These are phyloP conservation scores for Glareola pratincola DNA, from an alignment of 2,113 vertebrate species.

Conservation along the genomic window DNA sequence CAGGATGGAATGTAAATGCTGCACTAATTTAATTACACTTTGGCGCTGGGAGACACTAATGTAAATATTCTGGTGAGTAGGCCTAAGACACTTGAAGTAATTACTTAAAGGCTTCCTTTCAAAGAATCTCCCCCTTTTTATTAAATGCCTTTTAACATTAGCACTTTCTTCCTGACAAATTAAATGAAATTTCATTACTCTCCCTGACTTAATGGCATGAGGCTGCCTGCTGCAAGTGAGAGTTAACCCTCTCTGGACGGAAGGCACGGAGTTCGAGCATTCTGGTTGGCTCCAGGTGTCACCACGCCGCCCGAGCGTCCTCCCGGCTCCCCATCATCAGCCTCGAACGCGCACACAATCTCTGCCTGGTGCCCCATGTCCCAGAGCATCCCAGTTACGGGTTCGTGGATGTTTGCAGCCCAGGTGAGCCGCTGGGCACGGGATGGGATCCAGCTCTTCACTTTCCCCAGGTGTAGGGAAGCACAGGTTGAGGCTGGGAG, in stretches of 20 bases:
- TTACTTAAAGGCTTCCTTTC: constrained; percentile 97
- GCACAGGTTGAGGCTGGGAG: neutral
- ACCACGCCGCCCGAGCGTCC: neutral
- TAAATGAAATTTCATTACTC: constrained; percentile 99
- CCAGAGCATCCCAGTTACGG: neutral
- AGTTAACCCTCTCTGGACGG: constrained; percentile 79
- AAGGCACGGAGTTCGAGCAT: neutral
- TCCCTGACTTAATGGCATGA: constrained; percentile 93
- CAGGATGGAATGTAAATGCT: constrained; percentile 77
- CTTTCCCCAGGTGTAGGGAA: neutral
- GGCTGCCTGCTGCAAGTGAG: constrained; percentile 82
- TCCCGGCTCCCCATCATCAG: neutral
- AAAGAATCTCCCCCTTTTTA: constrained; percentile 88
- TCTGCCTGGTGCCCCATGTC: neutral
- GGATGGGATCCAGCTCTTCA: neutral
- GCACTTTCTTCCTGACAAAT: constrained; percentile 99
- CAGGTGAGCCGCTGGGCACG: neutral
- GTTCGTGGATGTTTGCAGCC: neutral
- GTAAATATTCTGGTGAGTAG: constrained; percentile 96
- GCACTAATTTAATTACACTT: constrained; percentile 94
- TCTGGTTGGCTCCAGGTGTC: neutral
- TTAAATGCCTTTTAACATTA: constrained; percentile 99
- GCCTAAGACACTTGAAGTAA: constrained; percentile 91
- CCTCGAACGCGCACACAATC: neutral
- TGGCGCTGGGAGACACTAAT: constrained; percentile 91